A percentile compares a stretch with the other conserved stretches of the same genome.
phyloP scores from a whole-genome alignment of 2,113 vertebrate species.

The Empidonax alnorum region DNA sequence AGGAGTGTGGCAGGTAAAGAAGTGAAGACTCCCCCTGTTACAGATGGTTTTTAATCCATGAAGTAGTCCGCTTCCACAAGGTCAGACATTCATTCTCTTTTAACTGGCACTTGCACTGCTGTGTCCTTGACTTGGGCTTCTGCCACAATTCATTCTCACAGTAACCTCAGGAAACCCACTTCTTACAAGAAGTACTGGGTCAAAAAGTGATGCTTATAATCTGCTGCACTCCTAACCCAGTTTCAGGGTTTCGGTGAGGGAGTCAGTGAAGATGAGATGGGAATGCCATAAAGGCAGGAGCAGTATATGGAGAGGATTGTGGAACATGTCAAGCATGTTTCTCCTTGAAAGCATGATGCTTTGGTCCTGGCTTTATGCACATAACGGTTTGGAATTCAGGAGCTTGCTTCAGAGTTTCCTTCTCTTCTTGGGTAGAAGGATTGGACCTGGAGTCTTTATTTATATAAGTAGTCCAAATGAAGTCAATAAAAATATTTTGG shows the following conservation, averaged over 20 bases:
- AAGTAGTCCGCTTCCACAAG: neutral
- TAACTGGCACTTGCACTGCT: neutral
- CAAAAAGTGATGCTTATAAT: neutral
- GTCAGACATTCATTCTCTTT: neutral
- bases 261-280: neutral
- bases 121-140: neutral
- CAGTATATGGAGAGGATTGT: neutral
- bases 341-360: neutral
- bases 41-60: rapidly evolving
- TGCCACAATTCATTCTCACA: neutral
- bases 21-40: neutral
- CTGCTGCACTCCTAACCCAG: neutral
- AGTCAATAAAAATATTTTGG: neutral
- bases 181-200: neutral
- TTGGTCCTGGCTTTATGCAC: neutral
- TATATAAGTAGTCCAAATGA: neutral
- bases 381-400: neutral
- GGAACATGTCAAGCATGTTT: neutral
- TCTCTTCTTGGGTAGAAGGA: neutral
- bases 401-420: neutral
- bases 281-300: neutral
- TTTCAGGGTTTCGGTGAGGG: neutral
- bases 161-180: neutral
- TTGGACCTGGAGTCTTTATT: neutral
- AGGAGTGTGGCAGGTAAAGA: neutral